Evolutionary conservation across 2,888 invertebrate genomes (phyloP), one percentile per base, ranked within the genome.

Genomic region (Sisyra nigra): DNA sequence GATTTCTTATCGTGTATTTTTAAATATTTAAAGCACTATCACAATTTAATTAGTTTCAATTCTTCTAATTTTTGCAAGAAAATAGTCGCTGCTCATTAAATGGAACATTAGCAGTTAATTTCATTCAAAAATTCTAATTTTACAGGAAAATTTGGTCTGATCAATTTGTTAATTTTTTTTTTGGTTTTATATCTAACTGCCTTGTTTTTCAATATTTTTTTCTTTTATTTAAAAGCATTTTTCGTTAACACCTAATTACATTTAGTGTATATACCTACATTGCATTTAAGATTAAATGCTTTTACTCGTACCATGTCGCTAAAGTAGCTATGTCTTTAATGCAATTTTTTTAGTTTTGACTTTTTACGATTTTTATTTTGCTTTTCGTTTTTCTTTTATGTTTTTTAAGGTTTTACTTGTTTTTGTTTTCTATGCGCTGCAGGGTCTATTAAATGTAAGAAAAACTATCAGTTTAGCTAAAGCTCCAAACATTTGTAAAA

Each of bases 151-250:
- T 44, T 42, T 40, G 31, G 38, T 34, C 19, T 33, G 41, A 40
- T 40, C 29, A 39, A 40, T 40, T 44, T 45, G 33, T 31, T 11
- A 31, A 29, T 10, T 19, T 31, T 45, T 41, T 43, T 43, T 29
- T 42, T 41, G 29, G 13, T 10, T 35, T 29, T 29, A 19, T 34
- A 36, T 37, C 33, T 38, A 29, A 18, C 9, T 14, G 7, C 8
- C 29, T 31, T 34, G 19, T 19, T 32, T 34, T 41, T 30, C 33
- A 34, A 14, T 40, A 17, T 39, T 34, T 34, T 31, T n/a, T 34
- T 39, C 24, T 11, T 19, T 43, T 40, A 41, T 44, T 41, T 38
- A 41, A 40, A 41, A 41, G 35, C 40, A 32, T 41, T 42, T 42
- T 32, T 40, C 36, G 43, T 42, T 45, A 39, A 36, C 41, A 42